A percentile compares a stretch with the other conserved stretches of the same genome.
These are phyloP conservation scores for Schlechtendalia chinensis DNA, from an alignment of 1,140 invertebrate genomes.

Conservation along the genomic window DNA sequence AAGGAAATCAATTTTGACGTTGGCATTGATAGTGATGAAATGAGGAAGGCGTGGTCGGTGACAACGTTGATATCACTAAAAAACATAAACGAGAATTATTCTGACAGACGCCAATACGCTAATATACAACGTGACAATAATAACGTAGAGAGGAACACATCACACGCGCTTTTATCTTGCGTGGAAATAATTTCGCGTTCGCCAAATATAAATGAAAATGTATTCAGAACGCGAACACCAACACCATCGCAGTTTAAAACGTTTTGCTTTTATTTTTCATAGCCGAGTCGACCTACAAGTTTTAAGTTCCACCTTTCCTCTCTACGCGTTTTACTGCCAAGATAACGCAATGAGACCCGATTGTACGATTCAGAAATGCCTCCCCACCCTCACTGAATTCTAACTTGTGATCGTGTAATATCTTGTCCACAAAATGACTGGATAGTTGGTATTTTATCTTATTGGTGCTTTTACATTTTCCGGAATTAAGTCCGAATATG, in stretches of 20 bases:
- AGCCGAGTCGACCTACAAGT: not conserved
- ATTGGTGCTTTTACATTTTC: no score
- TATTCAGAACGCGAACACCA: conserved; percentile 13
- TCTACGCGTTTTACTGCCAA: not conserved
- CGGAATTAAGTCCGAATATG: no score
- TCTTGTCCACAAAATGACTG: no score
- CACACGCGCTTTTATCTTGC: not conserved
- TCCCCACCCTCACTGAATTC: no score
- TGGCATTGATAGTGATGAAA: not conserved
- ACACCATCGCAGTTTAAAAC: not conserved
- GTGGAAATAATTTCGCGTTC: conserved; percentile 8
- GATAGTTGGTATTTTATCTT: no score
- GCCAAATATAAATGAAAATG: not conserved
- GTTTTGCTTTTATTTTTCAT: not conserved
- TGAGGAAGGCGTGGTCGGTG: not conserved
- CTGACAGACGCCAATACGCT: not conserved
- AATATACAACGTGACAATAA: not conserved
- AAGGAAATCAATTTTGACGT: not conserved
- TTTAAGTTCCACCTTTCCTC: no score
- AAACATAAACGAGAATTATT: not conserved
- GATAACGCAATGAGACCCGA: not conserved
- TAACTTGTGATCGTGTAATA: no score
- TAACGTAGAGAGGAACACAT: not conserved
- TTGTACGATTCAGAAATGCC: no score
- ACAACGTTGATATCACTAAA: not conserved